Percentiles rank a stretch among this genome's conserved stretches.
phyloP scores from a whole-genome alignment of 2,797 vertebrate genomes.

The Taenioides sp. region DNA sequence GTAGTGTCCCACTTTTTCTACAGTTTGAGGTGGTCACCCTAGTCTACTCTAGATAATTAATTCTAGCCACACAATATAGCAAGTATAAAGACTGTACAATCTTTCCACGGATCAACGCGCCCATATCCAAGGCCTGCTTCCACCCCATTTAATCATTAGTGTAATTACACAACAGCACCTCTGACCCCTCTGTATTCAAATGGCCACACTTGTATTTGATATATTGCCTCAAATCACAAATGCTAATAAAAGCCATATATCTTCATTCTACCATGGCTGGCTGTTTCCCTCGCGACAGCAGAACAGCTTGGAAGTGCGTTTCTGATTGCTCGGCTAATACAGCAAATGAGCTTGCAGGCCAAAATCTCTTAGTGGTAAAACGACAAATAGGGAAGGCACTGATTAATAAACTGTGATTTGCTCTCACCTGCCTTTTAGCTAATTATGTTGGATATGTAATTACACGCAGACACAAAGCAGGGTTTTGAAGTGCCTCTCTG shows the following conservation, averaged over 20 bases:
- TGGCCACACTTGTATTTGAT: conserved; percentile 30
- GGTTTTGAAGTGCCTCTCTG: conserved; percentile 10
- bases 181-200: conserved; percentile 49
- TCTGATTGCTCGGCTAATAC: conserved; percentile 29
- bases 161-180: conserved; percentile 57
- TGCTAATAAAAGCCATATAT: conserved; percentile 57
- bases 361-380: conserved; percentile 30
- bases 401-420: conserved; percentile 53
- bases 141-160: conserved; percentile 51
- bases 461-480: conserved; percentile 36
- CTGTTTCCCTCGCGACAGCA: conserved; percentile 24
- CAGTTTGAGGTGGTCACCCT: not conserved
- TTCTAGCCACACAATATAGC: conserved; percentile 8
- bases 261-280: conserved; percentile 41
- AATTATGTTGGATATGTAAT: conserved; percentile 62
- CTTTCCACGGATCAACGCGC: conserved; percentile 27
- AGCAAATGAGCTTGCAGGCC: conserved; percentile 26
- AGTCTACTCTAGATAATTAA: conserved; percentile 55
- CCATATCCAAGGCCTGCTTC: conserved; percentile 28
- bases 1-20: not conserved
- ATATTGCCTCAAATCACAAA: conserved; percentile 48
- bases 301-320: conserved; percentile 32
- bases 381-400: conserved; percentile 35
- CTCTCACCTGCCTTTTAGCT: conserved; percentile 40
- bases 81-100: conserved; percentile 5